Base-by-base conservation (phyloP, 1,140 invertebrate species). In the Drosophila lacteicornis region DNA sequence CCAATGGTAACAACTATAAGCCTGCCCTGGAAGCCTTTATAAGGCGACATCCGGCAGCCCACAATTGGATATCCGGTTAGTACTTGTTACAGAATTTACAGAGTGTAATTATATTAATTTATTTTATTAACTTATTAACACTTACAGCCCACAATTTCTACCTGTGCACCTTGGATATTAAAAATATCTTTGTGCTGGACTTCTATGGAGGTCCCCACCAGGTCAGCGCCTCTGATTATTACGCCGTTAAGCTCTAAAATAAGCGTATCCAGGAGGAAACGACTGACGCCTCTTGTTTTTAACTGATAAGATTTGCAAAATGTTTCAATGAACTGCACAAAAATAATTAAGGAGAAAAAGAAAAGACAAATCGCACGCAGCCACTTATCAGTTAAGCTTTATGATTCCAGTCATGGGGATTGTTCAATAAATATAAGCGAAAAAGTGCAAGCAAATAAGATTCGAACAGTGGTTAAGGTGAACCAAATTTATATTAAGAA, bases 191-290 rank as follows among this genome's bases (percentile, higher is more conserved):
- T 30, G 94, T 97, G 61, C 90, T 97, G 50, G 96, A 97, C 84
- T 96, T 94, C 84, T 97, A 97, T 91, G 97, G 97, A 8, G 97
- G 97, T 13, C 95, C 96, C 2, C 95, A 95, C 73, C 94, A 94
- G 77, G 94, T 97, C 11, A 93, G 92, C 0, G 79, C 95, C 0
- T 85, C 94, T 2, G 95, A 96, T 45, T 97, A 97, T 81, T 94
- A 92, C 40, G 77, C 77, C 13, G 38, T 75, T 51, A 27, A 55
- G 13, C 56, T 78, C 57, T 88, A 17, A 83, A 40, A n/a, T 11
- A 2, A 22, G 11, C 13, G 19, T 7, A 40, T 33, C 19, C 8
- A 15, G 17, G 47, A 40, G 36, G 43, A 56, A 46, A 19, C 45
- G n/a, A 59, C 13, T 53, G 45, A 74, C 36, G 45, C 11, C 11